Base-by-base conservation (phyloP, 2,113 vertebrate genomes). In the Callithrix jacchus region DNA sequence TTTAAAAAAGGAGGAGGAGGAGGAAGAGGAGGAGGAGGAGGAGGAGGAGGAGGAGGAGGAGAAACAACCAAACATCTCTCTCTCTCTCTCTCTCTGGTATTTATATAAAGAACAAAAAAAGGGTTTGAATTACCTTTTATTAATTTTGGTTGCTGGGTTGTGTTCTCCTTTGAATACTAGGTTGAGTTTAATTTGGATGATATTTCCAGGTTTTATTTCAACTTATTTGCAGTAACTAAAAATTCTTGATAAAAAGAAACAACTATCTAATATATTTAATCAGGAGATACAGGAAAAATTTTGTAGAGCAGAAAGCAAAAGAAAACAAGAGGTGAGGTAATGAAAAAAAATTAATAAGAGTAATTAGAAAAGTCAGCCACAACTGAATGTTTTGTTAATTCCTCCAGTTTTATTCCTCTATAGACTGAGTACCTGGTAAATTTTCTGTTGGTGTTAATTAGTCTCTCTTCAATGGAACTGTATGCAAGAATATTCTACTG, bases 171-270 rank as follows among this genome's bases (percentile, higher is more conserved):
- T 87, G 45, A 92, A 56, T n/a, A 64, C 12, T 8, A 84, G 6
- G 16, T 25, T 90, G 49, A 85, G 6, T 85, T 80, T 88, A 82
- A 71, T 77, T 95, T 92, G 27, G 49, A 79, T 6, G 86, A n/a
- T 49, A 7, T 2, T 66, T 10, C 13, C 7, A 73, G 9, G 16
- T 83, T 97, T 95, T 71, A 66, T 56, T 84, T 32, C 86, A 52
- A 32, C 81, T 27, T 64, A 21, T 21, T 85, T 94, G 21, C 23
- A 83, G 56, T 49, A 83, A 79, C 4, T 11, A 77, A 95, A 94
- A 79, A 14, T 70, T 80, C 20, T 20, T 85, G 1, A 91, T 64
- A 73, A 93, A 79, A 5, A 74, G 23, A 84, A 93, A 6, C 14
- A 86, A 70, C 21, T 84, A 3, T 56, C 13, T 73, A 71, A 89